A percentile compares a stretch with the other conserved stretches of the same genome.
Conservation (phyloP, 2,797 vertebrate species). For the Cetoscarus ocellatus region DNA sequence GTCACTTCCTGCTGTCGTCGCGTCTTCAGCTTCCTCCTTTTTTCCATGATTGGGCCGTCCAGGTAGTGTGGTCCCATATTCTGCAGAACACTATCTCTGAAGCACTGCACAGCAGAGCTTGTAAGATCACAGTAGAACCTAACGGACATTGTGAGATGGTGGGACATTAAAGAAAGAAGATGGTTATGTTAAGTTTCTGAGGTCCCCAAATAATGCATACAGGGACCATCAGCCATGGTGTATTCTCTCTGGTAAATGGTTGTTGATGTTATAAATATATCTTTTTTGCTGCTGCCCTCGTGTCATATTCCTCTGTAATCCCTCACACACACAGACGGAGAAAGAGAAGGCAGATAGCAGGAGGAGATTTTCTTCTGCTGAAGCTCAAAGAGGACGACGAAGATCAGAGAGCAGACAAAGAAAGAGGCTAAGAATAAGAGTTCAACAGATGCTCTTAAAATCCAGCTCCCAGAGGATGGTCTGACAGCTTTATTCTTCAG, state of each 20-base stretch:
- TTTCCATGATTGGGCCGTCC: too few species aligned
- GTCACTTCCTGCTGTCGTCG: too few species aligned
- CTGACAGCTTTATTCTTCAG: background rate
- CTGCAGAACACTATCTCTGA: too few species aligned
- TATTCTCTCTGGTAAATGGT: background rate
- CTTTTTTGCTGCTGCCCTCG: constrained; percentile 4
- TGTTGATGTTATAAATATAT: constrained; percentile 28
- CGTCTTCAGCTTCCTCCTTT: too few species aligned
- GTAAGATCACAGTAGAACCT: too few species aligned
- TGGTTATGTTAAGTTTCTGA: too few species aligned
- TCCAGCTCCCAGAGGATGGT: background rate
- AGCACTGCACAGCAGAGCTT: too few species aligned
- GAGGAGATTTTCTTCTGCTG: constrained; percentile 8
- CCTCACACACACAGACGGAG: constrained; percentile 8
- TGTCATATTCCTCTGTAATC: constrained; percentile 32
- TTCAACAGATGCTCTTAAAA: constrained; percentile 11
- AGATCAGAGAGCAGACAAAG: constrained; percentile 1
- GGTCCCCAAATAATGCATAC: background rate
- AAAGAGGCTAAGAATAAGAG: background rate
- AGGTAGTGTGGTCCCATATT: too few species aligned
- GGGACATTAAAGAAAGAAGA: too few species aligned
- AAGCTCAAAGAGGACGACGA: background rate
- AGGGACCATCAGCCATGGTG: background rate
- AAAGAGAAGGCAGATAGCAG: constrained; percentile 8
- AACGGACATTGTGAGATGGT: too few species aligned